These are phyloP conservation scores for Emydoidea blandingii DNA, from an alignment of 2,797 vertebrate genomes.

Conservation along the genomic window DNA sequence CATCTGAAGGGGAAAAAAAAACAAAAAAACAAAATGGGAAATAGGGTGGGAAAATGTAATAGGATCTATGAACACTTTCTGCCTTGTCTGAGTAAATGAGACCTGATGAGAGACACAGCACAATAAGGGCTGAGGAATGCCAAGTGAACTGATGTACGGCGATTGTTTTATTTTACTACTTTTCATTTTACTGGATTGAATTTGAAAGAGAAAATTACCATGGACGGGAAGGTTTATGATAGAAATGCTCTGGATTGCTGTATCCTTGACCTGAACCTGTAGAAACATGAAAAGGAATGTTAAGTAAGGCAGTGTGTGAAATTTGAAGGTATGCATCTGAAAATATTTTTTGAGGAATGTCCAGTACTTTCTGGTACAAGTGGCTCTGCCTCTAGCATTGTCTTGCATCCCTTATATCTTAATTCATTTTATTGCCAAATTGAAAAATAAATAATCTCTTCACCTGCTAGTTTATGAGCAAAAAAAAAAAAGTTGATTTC, in stretches of 20 bases:
- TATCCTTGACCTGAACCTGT: conserved; percentile 50
- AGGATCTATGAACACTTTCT: conserved; percentile 75
- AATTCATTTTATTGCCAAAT: background rate
- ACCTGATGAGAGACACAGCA: conserved; percentile 72
- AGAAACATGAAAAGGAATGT: conserved; percentile 57
- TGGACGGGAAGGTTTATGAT: conserved; percentile 61
- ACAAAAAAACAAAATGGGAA: conserved; percentile 57
- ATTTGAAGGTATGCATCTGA: conserved; percentile 47
- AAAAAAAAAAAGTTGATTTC: background rate
- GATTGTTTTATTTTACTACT: conserved; percentile 74
- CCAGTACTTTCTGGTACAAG: conserved; percentile 28
- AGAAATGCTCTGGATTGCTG: conserved; percentile 42
- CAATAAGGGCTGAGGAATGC: conserved; percentile 69
- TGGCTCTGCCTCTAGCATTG: conserved; percentile 19
- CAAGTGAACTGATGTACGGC: conserved; percentile 69
- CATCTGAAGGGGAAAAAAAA: conserved; percentile 67
- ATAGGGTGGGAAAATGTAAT: conserved; percentile 76
- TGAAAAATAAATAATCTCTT: background rate
- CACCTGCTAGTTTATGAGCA: background rate
- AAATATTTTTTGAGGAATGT: conserved; percentile 51
- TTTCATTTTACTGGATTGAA: conserved; percentile 69
- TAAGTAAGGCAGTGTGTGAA: conserved; percentile 50
- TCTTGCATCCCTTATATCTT: conserved; percentile 23
- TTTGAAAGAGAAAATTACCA: conserved; percentile 70
- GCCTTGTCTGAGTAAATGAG: conserved; percentile 78